Evolutionary conservation across 2,113 vertebrate genomes (phyloP), one percentile per base, ranked within the genome.

Genomic region (Buteo buteo): DNA sequence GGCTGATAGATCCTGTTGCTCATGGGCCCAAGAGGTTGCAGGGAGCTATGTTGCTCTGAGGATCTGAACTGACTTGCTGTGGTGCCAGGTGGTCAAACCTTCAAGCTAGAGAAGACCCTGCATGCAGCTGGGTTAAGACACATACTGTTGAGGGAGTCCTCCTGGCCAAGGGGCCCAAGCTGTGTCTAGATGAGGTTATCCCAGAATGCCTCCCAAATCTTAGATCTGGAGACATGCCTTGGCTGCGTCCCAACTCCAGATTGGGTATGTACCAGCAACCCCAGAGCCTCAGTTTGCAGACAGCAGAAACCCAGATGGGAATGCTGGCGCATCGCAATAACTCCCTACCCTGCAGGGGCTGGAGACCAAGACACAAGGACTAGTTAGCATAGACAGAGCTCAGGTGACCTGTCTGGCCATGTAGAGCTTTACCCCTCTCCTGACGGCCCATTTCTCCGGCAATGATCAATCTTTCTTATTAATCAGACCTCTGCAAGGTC

Each of bases 161-260:
- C 70, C 84, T 77, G 69, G 89, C 91, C 70, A 77, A 77, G 91
- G 61, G 45, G 85, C 38, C 77, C 80, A 86, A 78, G 88, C 85
- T 92, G 81, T 86, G 93, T 61, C 78, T 95, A 54, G 87, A 94
- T 96, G 94, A 97, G 71, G 88, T 96, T 96, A 93, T 97, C 62
- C 96, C 93, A 96, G 74, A 94, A 73, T 21, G 70, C 78, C 80
- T 95, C 93, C 74, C 92, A 83, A 90, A 88, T 95, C 87, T 93
- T 57, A 80, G 90, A 80, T 95, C 92, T 50, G 58, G 85, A 96
- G 90, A 74, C 96, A 94, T 96, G 94, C 93, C 93, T 93, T 96
- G 96, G 94, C 96, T 62, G 49, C 3, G 0, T 77, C 92, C 85
- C 93, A 95, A 2, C 49, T 93, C 62, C 70, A 40, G 16, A 36